A percentile compares a stretch with the other conserved stretches of the same genome.
These are phyloP conservation scores for Eurytoma californica DNA, from an alignment of 2,888 invertebrate genomes.

Conservation along the genomic window DNA sequence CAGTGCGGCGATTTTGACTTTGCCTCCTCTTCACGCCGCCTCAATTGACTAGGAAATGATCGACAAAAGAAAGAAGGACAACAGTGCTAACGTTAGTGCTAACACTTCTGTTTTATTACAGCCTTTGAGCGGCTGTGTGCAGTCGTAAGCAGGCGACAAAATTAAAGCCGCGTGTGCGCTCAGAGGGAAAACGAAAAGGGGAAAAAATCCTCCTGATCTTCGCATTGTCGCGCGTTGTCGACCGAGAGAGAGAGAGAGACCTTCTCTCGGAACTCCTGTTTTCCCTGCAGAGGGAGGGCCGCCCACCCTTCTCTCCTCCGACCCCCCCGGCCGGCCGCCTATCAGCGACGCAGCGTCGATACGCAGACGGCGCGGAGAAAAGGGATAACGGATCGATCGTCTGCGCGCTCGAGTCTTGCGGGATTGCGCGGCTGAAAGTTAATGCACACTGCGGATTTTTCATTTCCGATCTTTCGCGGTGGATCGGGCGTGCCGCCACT, in stretches of 20 bases:
- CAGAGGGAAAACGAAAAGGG: no score
- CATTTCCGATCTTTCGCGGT: neutral
- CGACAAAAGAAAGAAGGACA: no score
- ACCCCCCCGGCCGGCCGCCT: no score
- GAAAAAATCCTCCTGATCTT: conserved; percentile 3
- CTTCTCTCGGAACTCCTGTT: neutral
- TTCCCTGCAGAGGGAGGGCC: neutral
- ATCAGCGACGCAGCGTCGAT: neutral
- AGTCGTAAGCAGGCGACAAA: neutral
- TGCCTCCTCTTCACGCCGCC: no score
- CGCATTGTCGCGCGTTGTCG: neutral
- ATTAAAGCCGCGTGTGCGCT: conserved; percentile 26
- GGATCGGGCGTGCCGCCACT: neutral
- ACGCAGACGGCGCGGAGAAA: neutral
- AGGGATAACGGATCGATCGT: conserved; percentile 25
- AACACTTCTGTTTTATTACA: no score
- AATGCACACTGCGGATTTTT: conserved; percentile 24
- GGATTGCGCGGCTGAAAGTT: conserved; percentile 17
- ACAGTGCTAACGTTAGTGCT: no score
- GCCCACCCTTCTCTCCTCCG: neutral
- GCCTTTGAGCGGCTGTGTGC: no score
- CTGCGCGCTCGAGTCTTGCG: conserved; percentile 10
- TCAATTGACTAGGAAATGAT: no score
- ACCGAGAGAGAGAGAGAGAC: neutral
- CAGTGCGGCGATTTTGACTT: no score